A percentile compares a stretch with the other conserved stretches of the same genome.
phyloP scores from a whole-genome alignment of 2,888 invertebrate species.

The Alloscopus bannaensis region DNA sequence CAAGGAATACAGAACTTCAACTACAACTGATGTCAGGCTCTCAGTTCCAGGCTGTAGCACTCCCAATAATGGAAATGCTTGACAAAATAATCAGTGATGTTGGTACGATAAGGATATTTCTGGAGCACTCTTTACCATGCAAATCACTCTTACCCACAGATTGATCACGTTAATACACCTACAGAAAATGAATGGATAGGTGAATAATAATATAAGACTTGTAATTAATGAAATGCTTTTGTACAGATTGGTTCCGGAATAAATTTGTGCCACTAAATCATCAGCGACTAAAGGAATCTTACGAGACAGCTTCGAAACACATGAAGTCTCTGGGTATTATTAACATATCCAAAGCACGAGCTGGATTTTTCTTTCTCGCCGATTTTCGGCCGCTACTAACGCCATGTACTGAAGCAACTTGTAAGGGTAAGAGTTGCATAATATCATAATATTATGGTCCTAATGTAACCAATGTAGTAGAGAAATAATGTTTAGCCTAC shows the following conservation, averaged over 20 bases:
- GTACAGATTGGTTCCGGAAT: conserved; percentile 66
- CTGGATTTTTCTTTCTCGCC: conserved; percentile 67
- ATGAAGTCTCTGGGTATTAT: conserved; percentile 48
- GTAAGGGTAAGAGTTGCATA: no score
- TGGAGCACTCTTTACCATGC: conserved; percentile 19
- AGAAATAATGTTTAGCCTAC: no score
- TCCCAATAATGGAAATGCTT: conserved; percentile 60
- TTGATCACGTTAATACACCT: no score
- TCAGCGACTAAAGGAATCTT: conserved; percentile 48
- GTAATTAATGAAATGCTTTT: background rate
- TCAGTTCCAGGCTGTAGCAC: conserved; percentile 62
- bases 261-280: conserved; percentile 61
- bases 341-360: conserved; percentile 50
- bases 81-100: conserved; percentile 51
- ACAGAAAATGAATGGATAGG: background rate
- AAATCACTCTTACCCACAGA: conserved; percentile 8
- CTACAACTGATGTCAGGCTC: conserved; percentile 39
- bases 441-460: no score
- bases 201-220: background rate
- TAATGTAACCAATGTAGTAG: no score
- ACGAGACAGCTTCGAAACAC: conserved; percentile 36
- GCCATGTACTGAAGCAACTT: conserved; percentile 19
- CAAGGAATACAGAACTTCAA: conserved; percentile 54
- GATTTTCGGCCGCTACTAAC: conserved; percentile 36
- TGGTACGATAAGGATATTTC: conserved; percentile 35